Evolutionary conservation across 2,797 vertebrate species (phyloP), one percentile per base, ranked within the genome.

Genomic region (Chrysocyon brachyurus): DNA sequence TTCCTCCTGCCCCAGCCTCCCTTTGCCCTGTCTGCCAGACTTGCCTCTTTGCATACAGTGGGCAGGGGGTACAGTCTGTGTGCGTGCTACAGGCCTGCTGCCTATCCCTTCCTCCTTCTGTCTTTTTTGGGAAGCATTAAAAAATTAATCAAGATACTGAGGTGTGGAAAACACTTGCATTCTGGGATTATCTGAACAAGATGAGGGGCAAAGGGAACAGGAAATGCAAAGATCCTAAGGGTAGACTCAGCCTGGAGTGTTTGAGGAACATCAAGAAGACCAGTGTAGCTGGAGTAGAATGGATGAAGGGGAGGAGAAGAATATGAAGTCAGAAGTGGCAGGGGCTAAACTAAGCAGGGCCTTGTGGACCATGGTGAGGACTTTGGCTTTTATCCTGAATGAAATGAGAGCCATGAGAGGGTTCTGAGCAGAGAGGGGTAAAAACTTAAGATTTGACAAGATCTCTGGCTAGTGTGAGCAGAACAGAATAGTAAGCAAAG

Each of bases 211-310:
- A 46, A 81, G 70, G 26, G 24, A 86, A 66, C 3, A 36, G 83
- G 61, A 90, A 72, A 46, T 66, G 7, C 24, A 33, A 70, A 59
- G 87, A 46, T n/a, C 83, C 33, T 81, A 77, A 85, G 59, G 59
- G 24, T 40, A 46, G 22, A 72, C 26, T 40, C n/a, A 66, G 28
- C 70, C 64, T 86, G 7, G 17, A 57, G 31, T 68, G 33, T 40
- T 90, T 87, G 54, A 78, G 31, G 70, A 92, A 57, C 70, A 91
- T 99, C 0, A 99, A 99, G 99, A 99, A 99, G 97, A 99, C 99
- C 0, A 99, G 98, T 17, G 99, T 99, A n/a, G 87, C 73, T 98
- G 99, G 82, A 89, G n/a, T 88, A 24, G 63, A 83, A 89, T 95
- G 89, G 91, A 15, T 87, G 73, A 79, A 54, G 59, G 22, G 2